Evolutionary conservation across 2,888 invertebrate genomes (phyloP), one percentile per base, ranked within the genome.

Genomic region (Agrochola lota): DNA sequence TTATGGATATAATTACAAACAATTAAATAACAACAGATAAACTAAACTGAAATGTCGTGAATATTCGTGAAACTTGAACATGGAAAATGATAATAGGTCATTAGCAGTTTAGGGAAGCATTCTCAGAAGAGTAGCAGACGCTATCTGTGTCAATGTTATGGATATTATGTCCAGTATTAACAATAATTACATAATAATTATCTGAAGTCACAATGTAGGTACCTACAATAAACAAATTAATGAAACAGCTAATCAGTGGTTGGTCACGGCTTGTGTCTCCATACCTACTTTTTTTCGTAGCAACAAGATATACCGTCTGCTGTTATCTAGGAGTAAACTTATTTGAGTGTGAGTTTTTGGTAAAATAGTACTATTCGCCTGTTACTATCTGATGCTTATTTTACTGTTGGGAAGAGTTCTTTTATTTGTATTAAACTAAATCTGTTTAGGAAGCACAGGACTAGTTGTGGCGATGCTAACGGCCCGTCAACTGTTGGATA

Each of bases 71-170:
- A 78, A 46, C 30, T 81, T 67, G 7, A 66, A 79, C 43, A 43
- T 60, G 72, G 60, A 85, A 71, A 69, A 76, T 62, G 52, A 80
- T 80, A 77, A 85, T 70, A 60, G 74, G 72, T 80, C 74, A 74
- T 77, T 80, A 68, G 66, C 80, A 77, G 75, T 78, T 80, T 78
- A 49, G 60, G 82, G 74, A 83, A 85, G 71, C 67, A 67, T 88
- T 90, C 46, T 59, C 60, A 81, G 64, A 81, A 63, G 71, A 83
- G 64, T 63, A 59, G 52, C 67, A 67, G 64, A 73, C 60, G 67
- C 30, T 85, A 81, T 72, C 70, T 77, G 84, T 87, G 84, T 86
- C 87, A 87, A 88, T 84, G 85, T 83, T 78, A 84, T 82, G 85
- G 79, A 82, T 79, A 77, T 69, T 79, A 77, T 77, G 57, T 26